Conservation (phyloP, 1,140 invertebrate species). For the Hypsibius dujardini region DNA sequence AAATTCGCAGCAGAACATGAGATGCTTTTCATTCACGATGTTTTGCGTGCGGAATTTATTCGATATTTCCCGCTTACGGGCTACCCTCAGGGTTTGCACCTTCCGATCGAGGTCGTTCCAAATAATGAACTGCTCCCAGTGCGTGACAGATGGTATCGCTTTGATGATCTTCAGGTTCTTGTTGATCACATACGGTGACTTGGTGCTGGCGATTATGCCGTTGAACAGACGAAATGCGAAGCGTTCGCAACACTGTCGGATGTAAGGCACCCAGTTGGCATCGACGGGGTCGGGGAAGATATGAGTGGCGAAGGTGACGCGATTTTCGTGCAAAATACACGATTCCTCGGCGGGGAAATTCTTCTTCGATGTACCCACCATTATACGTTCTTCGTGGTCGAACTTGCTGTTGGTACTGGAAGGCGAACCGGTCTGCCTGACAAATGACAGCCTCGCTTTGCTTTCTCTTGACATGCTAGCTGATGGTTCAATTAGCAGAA, state of each 20-base stretch:
- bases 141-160: background rate
- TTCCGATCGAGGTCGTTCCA: background rate
- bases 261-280: conserved; percentile 5
- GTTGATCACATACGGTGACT: background rate
- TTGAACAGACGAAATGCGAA: conserved; percentile 7
- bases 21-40: background rate
- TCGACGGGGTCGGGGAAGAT: background rate
- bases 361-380: background rate
- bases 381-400: conserved; percentile 14
- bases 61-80: background rate
- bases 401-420: background rate
- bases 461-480: no score
- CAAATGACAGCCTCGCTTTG: no score
- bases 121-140: background rate
- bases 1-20: conserved; percentile 12
- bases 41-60: conserved; percentile 11
- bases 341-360: background rate
- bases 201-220: background rate
- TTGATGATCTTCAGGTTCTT: background rate
- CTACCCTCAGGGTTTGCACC: background rate
- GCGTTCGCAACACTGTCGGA: background rate
- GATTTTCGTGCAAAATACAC: background rate
- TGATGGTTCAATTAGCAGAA: no score
- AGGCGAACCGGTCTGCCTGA: no score
- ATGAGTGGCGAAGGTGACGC: background rate